Evolutionary conservation across 2,888 invertebrate species (phyloP), one percentile per base, ranked within the genome.

Genomic region (Mythimna albipuncta): DNA sequence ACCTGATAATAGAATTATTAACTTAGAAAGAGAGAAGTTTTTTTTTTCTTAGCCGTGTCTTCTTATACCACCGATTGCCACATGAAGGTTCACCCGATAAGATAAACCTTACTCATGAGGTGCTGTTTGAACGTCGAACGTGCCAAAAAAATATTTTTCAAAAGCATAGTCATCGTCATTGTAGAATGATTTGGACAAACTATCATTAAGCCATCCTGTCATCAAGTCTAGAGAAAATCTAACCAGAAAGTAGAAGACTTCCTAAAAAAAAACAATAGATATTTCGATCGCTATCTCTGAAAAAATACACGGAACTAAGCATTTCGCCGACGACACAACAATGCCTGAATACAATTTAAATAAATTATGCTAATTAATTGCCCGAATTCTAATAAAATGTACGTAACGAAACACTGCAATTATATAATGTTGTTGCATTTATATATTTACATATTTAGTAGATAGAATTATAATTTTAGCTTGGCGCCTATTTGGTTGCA

Each of bases 241-340:
- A 50, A 21, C 21, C 38, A 44, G 54, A 66, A 65, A 58, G 62
- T 67, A 54, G 9, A 38, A 9, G 13, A 71, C 47, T 69, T 69
- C 73, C 54, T 66, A 57, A 32, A 10, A 26, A 69, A 26, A 69
- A 77, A 84, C 82, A 85, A 85, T 84, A 75, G 84, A 35, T 73
- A 62, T 67, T 77, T 68, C 54, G 86, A 84, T 81, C 5, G 3
- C 64, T 21, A 85, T 84, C 84, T 73, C 35, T 38, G 2, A 72
- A 79, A 26, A 81, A 81, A 72, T 68, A 84, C 84, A 77, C 76
- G 84, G 86, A 86, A 85, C 70, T 79, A 72, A 68, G 41, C 38
- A 72, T 74, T 64, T 69, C 50, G 44, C 44, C 9, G 50, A 41
- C 41, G 69, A 81, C 67, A 74, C 35, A 85, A 85, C 86, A 85